Evolutionary conservation across 2,113 vertebrate species (phyloP), one percentile per base, ranked within the genome.

Genomic region (Polypterus bichir): DNA sequence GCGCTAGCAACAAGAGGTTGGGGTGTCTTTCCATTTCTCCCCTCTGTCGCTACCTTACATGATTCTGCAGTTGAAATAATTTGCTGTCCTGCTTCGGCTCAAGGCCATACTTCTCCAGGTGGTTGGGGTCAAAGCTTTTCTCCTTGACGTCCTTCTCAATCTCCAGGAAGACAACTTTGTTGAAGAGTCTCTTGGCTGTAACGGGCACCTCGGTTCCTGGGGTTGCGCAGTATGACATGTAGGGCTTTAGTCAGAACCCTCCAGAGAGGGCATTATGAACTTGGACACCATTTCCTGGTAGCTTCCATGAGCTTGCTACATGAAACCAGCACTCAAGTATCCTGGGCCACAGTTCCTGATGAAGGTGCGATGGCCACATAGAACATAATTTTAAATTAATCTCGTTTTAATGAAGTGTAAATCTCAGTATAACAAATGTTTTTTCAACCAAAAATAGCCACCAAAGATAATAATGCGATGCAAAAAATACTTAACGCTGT

Each of bases 31-130:
- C 27, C 27, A 27, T 27, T 27, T 27, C 27, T 27, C 27, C 27
- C 4, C 8, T 44, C 0, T 1, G 57, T 53, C 10, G 46, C 76
- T 82, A 97, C 54, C 89, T 88, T 60, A 82, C 77, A 52, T 83
- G 94, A 79, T 97, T 97, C 75, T 90, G 97, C 44, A 98, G 78
- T 72, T 89, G 85, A 75, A 97, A 95, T 51, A 97, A 86, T 67
- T 92, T 97, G 10, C 87, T 89, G 1, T 95, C 87, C 73, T 98
- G 92, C 0, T 77, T 83, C 9, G 87, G 80, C 62, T 97, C 88
- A 54, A 92, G 92, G 62, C 96, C 93, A 3, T 99, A 98, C 70
- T 90, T 93, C 56, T 92, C 71, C 77, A 99, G 79, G 5, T 74
- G 67, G 1, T 64, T 61, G 9, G 75, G 77, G 62, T 77, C 81